Evolutionary conservation across 1,140 invertebrate genomes (phyloP), one percentile per base, ranked within the genome.

Genomic region (Lysiphlebus fabarum): DNA sequence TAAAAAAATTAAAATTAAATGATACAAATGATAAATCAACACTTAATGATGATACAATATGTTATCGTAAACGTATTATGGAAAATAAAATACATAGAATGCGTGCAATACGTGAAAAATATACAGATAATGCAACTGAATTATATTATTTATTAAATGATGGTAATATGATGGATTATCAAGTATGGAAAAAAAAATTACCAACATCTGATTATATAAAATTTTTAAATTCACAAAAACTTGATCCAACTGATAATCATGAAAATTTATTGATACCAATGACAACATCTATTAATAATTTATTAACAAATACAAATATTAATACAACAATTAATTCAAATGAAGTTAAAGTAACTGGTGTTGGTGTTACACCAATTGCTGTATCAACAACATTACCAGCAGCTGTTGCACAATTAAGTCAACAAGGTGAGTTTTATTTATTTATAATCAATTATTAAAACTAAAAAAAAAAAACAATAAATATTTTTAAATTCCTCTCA

Each of bases 121-220:
- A 92, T 77, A 84, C 86, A 65, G 92, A 95, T 70, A 86, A 89
- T 77, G 82, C 90, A 63, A 84, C 89, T 50, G 93, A 95, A 79
- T 78, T 89, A 53, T 95, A 88, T 81, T 94, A 91, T 76, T 82
- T 95, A 44, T 88, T 93, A 77, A 85, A 84, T 67, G 88, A 89
- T 61, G 90, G 90, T 41, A 93, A 93, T 76, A 86, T 95, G 77
- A 89, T 93, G 84, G 93, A 95, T 72, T 92, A 88, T 74, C 83
- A 85, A 66, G 76, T 82, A 38, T 95, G 91, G 89, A 86, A 87
- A 61, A 93, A 92, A 74, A 81, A 87, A 68, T 86, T 90, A 54
- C 83, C 87, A 44, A 84, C 84, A 33, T 83, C 86, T 42, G 85
- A 88, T 68, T 88, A 92, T 64, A 68, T 87, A 42, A 83, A 85